phyloP scores from a whole-genome alignment of 2,797 vertebrate genomes.

The Characodon lateralis region DNA sequence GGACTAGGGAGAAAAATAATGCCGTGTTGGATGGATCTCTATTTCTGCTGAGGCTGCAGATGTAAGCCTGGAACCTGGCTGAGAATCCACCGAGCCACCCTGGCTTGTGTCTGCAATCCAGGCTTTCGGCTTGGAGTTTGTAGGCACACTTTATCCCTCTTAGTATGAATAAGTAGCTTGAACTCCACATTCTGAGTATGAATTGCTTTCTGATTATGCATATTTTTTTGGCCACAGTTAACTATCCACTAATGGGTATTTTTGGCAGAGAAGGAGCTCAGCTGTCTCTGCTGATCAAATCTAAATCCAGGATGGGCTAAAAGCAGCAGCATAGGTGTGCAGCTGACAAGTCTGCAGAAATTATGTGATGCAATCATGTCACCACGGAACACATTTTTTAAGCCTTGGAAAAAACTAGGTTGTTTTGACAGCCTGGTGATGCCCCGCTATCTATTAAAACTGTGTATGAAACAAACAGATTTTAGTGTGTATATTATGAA shows the following conservation, averaged over 20 bases:
- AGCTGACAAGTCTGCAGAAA: conserved; percentile 10
- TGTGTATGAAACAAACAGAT: background rate
- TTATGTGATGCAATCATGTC: background rate
- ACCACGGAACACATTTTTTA: background rate
- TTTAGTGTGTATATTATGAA: background rate
- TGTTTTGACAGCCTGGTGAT: conserved; percentile 2
- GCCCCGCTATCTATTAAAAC: background rate
- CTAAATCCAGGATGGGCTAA: conserved; percentile 1
- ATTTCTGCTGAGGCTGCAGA: conserved; percentile 17
- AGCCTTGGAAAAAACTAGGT: background rate
- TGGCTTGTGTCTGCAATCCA: background rate
- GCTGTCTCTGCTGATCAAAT: conserved; percentile 7
- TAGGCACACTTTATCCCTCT: background rate
- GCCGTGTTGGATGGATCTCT: background rate
- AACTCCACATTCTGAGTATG: background rate
- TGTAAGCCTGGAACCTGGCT: background rate
- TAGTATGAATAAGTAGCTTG: background rate
- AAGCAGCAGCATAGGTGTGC: background rate
- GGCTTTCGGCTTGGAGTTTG: background rate
- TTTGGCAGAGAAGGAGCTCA: background rate
- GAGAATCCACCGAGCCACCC: background rate
- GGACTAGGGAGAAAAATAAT: background rate
- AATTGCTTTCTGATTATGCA: background rate
- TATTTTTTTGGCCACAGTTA: background rate
- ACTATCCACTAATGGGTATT: background rate